Base-by-base conservation (phyloP, 2,888 invertebrate species). In the Criorhina ranunculi region DNA sequence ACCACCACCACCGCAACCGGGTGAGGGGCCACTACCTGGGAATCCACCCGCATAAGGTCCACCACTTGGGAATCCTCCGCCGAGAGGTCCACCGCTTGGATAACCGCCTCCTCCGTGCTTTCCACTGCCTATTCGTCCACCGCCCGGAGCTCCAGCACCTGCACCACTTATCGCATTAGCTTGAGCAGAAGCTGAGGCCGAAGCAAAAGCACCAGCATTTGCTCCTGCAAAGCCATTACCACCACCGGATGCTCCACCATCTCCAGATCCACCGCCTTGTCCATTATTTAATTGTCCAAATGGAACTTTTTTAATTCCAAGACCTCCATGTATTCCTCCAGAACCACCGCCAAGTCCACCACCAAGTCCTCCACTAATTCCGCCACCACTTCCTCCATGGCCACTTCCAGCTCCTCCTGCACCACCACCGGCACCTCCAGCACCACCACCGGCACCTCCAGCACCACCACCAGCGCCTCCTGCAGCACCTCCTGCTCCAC, bases 341-440 rank as follows among this genome's bases (percentile, higher is more conserved):
- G 42, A 17, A 5, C 46, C 62, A 42, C 73, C 73, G 5, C 69
- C 62, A 11, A 11, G 33, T 2, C 73, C 67, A 7, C 53, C 55
- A 0, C 33, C 51, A 8, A 24, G 24, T 12, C 59, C 60, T 0
- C 70, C 77, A 19, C 78, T 4, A 24, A 24, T 80, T 2, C 79
- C 87, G 15, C 77, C 81, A 7, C 51, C 53, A 0, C 80, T 76
- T n/a, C 83, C 83, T 0, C 79, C 86, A n/a, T 55, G 46, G 0
- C 78, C 73, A 35, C 70, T 62, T 8, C 75, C 82, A 15, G 55
- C n/a, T 2, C 75, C 81, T 1, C 75, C 75, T 17, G 9, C 73
- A 4, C 64, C 80, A 0, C 55, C 64, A 5, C 37, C 57, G 9
- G 17, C 46, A 31, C 33, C 59, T 4, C 12, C 53, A 6, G 5